Evolutionary conservation across 1,140 invertebrate genomes (phyloP).

Genomic region (Drosophila navojoa): DNA sequence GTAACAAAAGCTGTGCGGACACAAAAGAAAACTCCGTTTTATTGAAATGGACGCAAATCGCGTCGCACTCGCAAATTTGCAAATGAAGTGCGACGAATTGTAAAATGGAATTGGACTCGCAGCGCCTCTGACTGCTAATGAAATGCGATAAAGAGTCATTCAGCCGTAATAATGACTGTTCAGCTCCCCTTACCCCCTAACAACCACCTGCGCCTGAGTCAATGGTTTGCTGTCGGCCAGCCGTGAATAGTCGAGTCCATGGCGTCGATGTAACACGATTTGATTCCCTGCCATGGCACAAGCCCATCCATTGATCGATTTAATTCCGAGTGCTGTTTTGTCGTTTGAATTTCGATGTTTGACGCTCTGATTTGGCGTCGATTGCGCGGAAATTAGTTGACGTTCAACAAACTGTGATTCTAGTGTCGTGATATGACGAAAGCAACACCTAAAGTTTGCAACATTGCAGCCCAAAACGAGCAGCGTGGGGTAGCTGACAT

Average conservation of each 20-base stretch:
- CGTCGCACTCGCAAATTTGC: slow-evolving; percentile 39
- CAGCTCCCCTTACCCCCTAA: neutral
- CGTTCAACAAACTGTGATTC: slow-evolving; percentile 48
- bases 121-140: slow-evolving; percentile 53
- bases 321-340: slow-evolving; percentile 50
- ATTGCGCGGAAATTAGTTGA: slow-evolving; percentile 71
- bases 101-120: slow-evolving; percentile 59
- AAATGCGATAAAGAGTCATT: slow-evolving; percentile 72
- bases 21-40: slow-evolving; percentile 33
- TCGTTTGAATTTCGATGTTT: slow-evolving; percentile 56
- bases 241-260: neutral
- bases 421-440: slow-evolving; percentile 2
- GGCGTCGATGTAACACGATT: neutral
- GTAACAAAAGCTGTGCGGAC: slow-evolving; percentile 19
- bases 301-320: slow-evolving; percentile 47
- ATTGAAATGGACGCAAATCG: slow-evolving; percentile 15
- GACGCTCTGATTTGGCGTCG: slow-evolving; percentile 39
- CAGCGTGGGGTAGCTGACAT: neutral
- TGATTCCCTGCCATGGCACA: neutral
- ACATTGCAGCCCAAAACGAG: neutral
- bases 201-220: neutral
- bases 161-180: slow-evolving; percentile 56
- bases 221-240: neutral
- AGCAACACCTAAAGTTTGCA: neutral
- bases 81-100: slow-evolving; percentile 64